Evolutionary conservation across 2,113 vertebrate species (phyloP), one percentile per base, ranked within the genome.

Genomic region (Gulo gulo): DNA sequence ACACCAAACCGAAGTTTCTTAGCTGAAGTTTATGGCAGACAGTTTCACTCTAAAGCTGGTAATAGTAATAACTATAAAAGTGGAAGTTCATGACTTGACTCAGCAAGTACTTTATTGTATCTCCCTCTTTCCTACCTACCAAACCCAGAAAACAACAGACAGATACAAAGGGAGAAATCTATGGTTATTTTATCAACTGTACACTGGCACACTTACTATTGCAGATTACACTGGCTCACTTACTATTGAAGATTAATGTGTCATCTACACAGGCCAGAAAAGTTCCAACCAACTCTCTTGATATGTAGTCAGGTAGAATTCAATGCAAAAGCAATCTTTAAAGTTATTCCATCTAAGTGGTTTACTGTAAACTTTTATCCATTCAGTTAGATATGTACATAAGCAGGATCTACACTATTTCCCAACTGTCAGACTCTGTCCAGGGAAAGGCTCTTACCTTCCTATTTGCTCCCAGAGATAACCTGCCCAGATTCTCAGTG

Each of bases 141-240:
- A 80, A 69, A 76, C 24, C 47, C 14, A 83, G n/a, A 83, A 39
- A 93, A 81, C 39, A 47, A 69, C 14, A 88, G 55, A 34, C 13
- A 91, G 29, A 96, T 26, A 82, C 9, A 71, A 93, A 67, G 69
- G 21, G 36, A 84, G n/a, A 96, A 59, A 29, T 8, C 6, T 55
- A 84, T 57, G 76, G 10, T 91, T 88, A 67, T 88, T 61, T 95
- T 57, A 76, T 92, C 57, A 97, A 36, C n/a, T 69, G 31, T 57
- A 67, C 59, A 78, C 39, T 63, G 50, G 50, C 15, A 5, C 14
- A 55, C 52, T 52, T 55, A 55, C 52, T 55, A 55, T 55, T 55
- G 52, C 15, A 55, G 52, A 55, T 55, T 57, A 67, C 50, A 78
- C 39, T 55, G 31, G 36, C 9, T 92, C 26, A 78, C 23, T 78